Base-by-base conservation (phyloP, 2,888 invertebrate genomes). In the Aleiodes testaceus region DNA sequence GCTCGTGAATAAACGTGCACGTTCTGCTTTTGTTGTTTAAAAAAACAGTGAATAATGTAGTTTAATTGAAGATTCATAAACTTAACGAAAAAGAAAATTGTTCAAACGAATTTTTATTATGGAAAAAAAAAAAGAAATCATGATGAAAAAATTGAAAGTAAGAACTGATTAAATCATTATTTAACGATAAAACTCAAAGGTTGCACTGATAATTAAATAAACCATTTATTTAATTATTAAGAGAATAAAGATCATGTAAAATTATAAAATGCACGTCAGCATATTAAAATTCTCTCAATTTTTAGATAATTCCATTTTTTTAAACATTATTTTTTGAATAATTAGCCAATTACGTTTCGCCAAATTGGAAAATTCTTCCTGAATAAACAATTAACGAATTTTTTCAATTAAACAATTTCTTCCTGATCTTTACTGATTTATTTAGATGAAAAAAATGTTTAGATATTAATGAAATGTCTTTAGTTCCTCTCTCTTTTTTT, bases 321-420 rank as follows among this genome's bases (percentile, higher is more conserved):
- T 42, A 30, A 59, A 42, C 6, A 22, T 52, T 52, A 22, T 30
- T n/a, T 26, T 36, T 59, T n/a, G 7, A 18, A 26, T 1, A 59
- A 59, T 59, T 59, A 59, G 59, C 59, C 16, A 59, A 42, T 59
- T 59, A 42, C n/a, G 14, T 36, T 59, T 59, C 18, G 59, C 59
- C 59, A 59, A 59, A 59, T 11, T 53, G 7, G 18, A 26, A 55
- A 59, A 59, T 36, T 42, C 59, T 59, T 59, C 59, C 59, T 20
- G n/a, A n/a, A n/a, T n/a, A 16, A 9, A 20, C 14, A 2, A 11
- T 14, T 16, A 59, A 59, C 36, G 18, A 59, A 9, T 59, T 18
- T 59, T 26, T 5, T 26, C 3, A 26, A 5, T 26, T 26, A 26
- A 5, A 59, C 18, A 11, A 36, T 42, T 59, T 36, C 36, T 59